phyloP scores from a whole-genome alignment of 1,140 invertebrate genomes.

The Andricus grossulariae region DNA sequence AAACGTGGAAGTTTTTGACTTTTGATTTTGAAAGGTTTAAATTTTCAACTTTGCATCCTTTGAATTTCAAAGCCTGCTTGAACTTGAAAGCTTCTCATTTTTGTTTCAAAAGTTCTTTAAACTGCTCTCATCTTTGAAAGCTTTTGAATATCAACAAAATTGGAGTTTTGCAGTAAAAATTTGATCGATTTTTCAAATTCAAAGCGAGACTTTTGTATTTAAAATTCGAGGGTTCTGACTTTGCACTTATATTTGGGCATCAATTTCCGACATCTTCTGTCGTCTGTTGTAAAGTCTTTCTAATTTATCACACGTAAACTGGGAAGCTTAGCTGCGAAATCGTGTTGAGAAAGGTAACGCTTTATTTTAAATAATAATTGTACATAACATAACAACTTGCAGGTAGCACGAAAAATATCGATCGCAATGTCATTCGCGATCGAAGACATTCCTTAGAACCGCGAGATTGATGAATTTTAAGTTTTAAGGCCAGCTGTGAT shows the following conservation, averaged over 20 bases:
- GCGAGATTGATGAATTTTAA: slow-evolving; percentile 42
- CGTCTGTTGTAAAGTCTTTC: background rate
- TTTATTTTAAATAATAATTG: slow-evolving; percentile 40
- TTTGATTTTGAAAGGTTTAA: too few species aligned
- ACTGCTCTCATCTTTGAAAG: too few species aligned
- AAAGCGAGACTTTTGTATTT: too few species aligned
- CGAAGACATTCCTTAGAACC: slow-evolving; percentile 54
- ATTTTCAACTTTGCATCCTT: too few species aligned
- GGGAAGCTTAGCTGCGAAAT: background rate
- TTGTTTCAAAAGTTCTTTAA: too few species aligned
- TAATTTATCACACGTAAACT: background rate
- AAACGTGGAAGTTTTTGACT: too few species aligned
- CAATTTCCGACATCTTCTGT: background rate
- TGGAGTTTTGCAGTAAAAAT: too few species aligned
- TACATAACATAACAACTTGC: slow-evolving; percentile 51
- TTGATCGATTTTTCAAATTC: too few species aligned
- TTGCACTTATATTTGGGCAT: background rate
- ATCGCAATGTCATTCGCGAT: background rate
- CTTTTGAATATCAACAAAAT: too few species aligned
- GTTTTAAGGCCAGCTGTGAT: slow-evolving; percentile 65
- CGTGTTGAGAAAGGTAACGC: slow-evolving; percentile 14
- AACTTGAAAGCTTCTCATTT: too few species aligned
- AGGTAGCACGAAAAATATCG: slow-evolving; percentile 53
- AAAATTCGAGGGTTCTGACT: background rate
- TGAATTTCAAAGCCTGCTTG: too few species aligned